Evolutionary conservation across 2,113 vertebrate species (phyloP).

Genomic region (Hyaena hyaena): DNA sequence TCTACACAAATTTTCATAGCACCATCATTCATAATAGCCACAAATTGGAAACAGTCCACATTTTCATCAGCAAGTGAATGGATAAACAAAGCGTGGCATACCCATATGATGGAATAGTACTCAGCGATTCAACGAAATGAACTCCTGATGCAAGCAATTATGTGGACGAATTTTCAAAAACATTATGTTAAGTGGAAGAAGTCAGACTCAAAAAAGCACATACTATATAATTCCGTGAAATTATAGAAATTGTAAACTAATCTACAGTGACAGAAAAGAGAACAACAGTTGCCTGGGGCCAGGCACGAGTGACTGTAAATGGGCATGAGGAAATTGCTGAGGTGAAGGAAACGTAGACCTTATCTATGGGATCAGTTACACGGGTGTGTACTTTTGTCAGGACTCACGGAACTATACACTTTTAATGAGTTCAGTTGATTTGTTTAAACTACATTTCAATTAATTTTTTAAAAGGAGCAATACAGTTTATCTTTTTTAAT

Average conservation of each 20-base stretch:
- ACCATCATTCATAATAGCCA: background rate
- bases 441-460: background rate
- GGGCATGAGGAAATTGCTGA: background rate
- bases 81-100: background rate
- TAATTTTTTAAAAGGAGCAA: conserved; percentile 1
- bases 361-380: background rate
- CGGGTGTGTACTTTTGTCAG: background rate
- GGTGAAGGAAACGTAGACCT: background rate
- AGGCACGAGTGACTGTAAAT: background rate
- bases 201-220: background rate
- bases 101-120: background rate
- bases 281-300: background rate
- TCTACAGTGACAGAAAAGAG: background rate
- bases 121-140: background rate
- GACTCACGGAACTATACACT: background rate
- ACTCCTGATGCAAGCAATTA: background rate
- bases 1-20: background rate
- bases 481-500: background rate
- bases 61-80: background rate
- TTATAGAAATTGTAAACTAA: background rate
- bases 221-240: background rate
- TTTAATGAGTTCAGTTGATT: background rate
- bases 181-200: background rate
- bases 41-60: background rate
- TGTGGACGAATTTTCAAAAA: background rate